A percentile compares a stretch with the other conserved stretches of the same genome.
Conservation (phyloP, 1,140 invertebrate genomes). For the Penaeus indicus region DNA sequence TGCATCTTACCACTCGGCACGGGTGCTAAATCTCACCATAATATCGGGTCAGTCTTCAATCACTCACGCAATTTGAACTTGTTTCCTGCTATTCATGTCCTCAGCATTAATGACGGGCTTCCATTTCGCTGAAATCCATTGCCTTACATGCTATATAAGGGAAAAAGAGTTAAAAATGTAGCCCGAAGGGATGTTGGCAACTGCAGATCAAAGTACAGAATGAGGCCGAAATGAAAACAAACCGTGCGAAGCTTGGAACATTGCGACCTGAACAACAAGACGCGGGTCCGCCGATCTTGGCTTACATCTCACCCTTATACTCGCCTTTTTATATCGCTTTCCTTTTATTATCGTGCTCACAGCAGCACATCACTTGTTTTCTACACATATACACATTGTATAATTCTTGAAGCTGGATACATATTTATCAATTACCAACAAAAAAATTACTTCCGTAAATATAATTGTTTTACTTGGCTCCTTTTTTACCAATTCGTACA, state of each 20-base stretch:
- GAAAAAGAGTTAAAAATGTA: slow-evolving; percentile 1
- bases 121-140: background rate
- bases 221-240: slow-evolving; percentile 59
- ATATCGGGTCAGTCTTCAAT: slow-evolving; percentile 38
- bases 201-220: slow-evolving; percentile 56
- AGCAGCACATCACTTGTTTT: background rate
- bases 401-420: too few relatives aligned
- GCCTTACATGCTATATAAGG: background rate
- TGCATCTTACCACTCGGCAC: slow-evolving; percentile 48
- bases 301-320: background rate
- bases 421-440: too few relatives aligned
- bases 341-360: background rate
- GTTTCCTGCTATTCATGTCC: background rate
- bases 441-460: slow-evolving; percentile 13
- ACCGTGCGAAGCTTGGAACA: slow-evolving; percentile 59
- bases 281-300: slow-evolving; percentile 9
- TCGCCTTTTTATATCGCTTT: slow-evolving; percentile 32
- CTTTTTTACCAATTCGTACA: slow-evolving; percentile 52
- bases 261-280: slow-evolving; percentile 47
- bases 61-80: slow-evolving; percentile 46
- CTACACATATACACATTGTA: too few relatives aligned
- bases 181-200: slow-evolving; percentile 17
- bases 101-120: background rate
- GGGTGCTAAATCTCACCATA: too few relatives aligned
- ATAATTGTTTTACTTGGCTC: slow-evolving; percentile 10